phyloP scores from a whole-genome alignment of 2,888 invertebrate species.

The Hybos culiciformis region DNA sequence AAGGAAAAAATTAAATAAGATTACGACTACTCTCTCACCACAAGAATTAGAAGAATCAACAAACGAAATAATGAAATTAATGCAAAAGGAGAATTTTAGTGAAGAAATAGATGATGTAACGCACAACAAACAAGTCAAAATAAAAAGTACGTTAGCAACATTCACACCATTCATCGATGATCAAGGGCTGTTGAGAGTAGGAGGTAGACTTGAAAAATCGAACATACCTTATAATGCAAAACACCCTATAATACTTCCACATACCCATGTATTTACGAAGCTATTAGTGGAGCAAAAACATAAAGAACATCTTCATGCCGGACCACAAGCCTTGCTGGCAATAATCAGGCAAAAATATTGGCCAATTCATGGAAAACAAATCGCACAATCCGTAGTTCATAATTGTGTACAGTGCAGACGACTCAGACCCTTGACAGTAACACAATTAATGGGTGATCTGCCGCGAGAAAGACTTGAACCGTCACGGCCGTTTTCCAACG shows the following conservation, averaged over 20 bases:
- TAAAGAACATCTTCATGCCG: not conserved
- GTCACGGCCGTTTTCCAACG: not conserved
- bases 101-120: no score
- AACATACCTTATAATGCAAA: not conserved
- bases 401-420: slow-evolving; percentile 9
- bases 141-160: not conserved
- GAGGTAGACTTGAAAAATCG: not conserved
- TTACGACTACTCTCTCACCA: not conserved
- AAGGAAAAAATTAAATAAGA: not conserved
- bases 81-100: no score
- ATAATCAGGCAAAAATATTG: slow-evolving; percentile 13
- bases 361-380: slow-evolving; percentile 11
- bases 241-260: slow-evolving; percentile 4
- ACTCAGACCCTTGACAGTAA: not conserved
- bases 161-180: not conserved
- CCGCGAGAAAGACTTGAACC: slow-evolving; percentile 11
- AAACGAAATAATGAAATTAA: not conserved
- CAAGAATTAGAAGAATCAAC: not conserved
- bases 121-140: not conserved
- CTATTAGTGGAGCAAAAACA: slow-evolving; percentile 6
- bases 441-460: slow-evolving; percentile 18
- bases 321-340: slow-evolving; percentile 2
- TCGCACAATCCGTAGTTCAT: slow-evolving; percentile 3
- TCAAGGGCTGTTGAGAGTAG: not conserved
- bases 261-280: slow-evolving; percentile 1